These are phyloP conservation scores for Macrosiphum euphorbiae DNA, from an alignment of 2,888 invertebrate genomes.

Conservation along the genomic window DNA sequence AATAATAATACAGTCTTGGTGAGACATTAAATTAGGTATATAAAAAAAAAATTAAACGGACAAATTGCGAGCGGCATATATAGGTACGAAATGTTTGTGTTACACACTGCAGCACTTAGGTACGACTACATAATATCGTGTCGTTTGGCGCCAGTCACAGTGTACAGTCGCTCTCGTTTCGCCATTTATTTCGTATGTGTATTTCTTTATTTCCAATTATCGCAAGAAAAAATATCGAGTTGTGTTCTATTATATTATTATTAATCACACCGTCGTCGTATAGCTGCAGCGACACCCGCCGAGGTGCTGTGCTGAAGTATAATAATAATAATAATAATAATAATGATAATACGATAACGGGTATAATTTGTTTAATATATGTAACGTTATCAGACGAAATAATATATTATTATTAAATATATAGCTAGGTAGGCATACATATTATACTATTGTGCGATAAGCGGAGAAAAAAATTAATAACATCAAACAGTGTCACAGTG, in stretches of 20 bases:
- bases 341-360: conserved; percentile 32
- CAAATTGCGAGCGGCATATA: neutral
- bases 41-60: conserved; percentile 22
- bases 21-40: neutral
- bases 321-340: conserved; percentile 22
- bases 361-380: conserved; percentile 32
- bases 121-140: neutral
- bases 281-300: neutral
- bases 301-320: neutral
- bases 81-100: neutral
- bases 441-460: conserved; percentile 18
- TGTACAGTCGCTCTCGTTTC: conserved; percentile 47
- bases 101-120: neutral
- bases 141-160: conserved; percentile 47
- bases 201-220: conserved; percentile 60
- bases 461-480: conserved; percentile 28
- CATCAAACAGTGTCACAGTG: neutral
- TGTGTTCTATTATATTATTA: neutral
- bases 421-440: neutral
- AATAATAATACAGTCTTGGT: neutral
- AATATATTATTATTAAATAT: neutral
- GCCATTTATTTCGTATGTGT: conserved; percentile 36
- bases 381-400: neutral
- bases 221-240: conserved; percentile 31
- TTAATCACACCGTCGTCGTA: neutral